Evolutionary conservation across 1,140 invertebrate genomes (phyloP), one percentile per base, ranked within the genome.

Genomic region (Lordiphosa stackelbergi): DNA sequence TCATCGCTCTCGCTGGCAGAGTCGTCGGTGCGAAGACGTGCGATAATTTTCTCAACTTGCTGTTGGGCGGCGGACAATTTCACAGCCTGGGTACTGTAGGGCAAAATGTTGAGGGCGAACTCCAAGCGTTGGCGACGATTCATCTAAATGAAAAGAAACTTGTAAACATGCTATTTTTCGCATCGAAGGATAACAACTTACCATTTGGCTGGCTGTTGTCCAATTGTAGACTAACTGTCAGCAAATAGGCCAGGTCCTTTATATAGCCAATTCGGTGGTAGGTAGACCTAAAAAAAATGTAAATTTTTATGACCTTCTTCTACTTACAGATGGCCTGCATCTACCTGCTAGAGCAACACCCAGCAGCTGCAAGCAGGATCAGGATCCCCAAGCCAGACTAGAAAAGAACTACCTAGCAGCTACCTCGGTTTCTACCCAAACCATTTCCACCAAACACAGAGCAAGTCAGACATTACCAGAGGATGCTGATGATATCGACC

Each of bases 91-190:
- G 53, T 16, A n/a, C 72, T 43, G 34, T 81, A 81, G 19, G 77
- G 77, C 42, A 81, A 6, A 10, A 62, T 58, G 47, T 49, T 72
- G 11, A 81, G 47, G 0, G 77, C 77, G 13, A 59, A 62, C 38
- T 83, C 77, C 1, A 81, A 62, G 6, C 77, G 77, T 35, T 77
- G 55, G 5, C 71, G 77, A 11, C 77, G 77, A 28, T 37, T 62
- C 5, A 59, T 51, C 75, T 81, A 10, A 1, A 13, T 24, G 19
- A 19, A 40, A 13, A 7, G 38, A 9, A 40, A 19, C 31, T 16
- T 24, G 3, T 3, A 8, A 28, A 31, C 4, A 10, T 6, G 19
- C 19, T 11, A 7, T 35, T 9, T 37, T 13, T 24, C 19, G 8
- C 6, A 0, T 1, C 3, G 9, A 0, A 7, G 11, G n/a, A n/a